Percentiles rank a stretch among this genome's conserved stretches.
Conservation (phyloP, 2,888 invertebrate species). For the Meloe dianella region DNA sequence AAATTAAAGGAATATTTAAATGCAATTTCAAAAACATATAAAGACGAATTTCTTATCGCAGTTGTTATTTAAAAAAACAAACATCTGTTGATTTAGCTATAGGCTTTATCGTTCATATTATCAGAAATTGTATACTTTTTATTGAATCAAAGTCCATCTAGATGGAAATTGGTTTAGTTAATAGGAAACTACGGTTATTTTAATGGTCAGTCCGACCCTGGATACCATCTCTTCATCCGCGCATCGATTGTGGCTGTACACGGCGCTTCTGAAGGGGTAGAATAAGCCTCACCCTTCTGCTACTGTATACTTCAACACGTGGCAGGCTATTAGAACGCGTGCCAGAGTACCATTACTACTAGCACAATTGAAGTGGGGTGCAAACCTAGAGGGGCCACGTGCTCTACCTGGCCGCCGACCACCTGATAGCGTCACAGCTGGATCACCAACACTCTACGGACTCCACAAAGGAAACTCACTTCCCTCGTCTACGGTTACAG, state of each 20-base stretch:
- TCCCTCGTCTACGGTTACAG: slow-evolving; percentile 36
- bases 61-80: neutral
- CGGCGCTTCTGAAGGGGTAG: slow-evolving; percentile 34
- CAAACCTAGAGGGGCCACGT: slow-evolving; percentile 39
- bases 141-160: neutral
- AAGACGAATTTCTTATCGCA: neutral
- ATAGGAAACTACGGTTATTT: neutral
- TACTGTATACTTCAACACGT: slow-evolving; percentile 39
- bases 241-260: slow-evolving; percentile 45
- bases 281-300: slow-evolving; percentile 13
- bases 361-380: slow-evolving; percentile 26
- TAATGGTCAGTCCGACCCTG: neutral
- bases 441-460: slow-evolving; percentile 17
- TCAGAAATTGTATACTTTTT: neutral
- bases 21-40: neutral
- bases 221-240: slow-evolving; percentile 26
- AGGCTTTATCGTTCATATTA: neutral
- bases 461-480: slow-evolving; percentile 33
- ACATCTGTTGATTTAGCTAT: neutral
- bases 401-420: slow-evolving; percentile 46
- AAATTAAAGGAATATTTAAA: neutral
- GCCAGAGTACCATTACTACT: slow-evolving; percentile 38
- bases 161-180: neutral
- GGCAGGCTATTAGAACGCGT: slow-evolving; percentile 42
- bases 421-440: slow-evolving; percentile 48